Percentiles rank a stretch among this genome's conserved stretches.
Conservation (phyloP, 2,113 vertebrate species). For the Irena cyanogastra region DNA sequence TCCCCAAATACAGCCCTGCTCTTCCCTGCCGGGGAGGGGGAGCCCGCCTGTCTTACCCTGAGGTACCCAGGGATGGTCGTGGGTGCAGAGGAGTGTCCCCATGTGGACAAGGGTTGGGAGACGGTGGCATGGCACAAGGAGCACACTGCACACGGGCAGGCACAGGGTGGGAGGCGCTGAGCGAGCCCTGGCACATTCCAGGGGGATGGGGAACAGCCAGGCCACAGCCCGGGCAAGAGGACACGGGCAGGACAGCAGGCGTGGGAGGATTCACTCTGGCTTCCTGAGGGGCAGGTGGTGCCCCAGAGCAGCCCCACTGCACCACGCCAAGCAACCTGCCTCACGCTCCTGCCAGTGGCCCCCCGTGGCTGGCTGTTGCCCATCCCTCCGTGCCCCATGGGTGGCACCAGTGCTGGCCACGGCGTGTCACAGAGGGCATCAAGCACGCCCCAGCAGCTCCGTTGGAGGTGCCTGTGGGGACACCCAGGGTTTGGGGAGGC, state of each 20-base stretch:
- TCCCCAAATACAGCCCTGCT: not conserved
- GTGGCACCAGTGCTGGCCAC: fast-evolving
- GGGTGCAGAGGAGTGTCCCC: not conserved
- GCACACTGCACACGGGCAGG: fast-evolving
- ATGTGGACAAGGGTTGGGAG: not conserved
- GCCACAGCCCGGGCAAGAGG: not conserved
- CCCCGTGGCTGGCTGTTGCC: fast-evolving
- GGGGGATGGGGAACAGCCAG: fast-evolving
- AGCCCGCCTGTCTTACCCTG: fast-evolving
- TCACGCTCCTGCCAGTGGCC: fast-evolving
- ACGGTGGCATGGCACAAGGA: fast-evolving
- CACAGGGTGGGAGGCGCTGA: no score
- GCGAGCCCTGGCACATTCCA: fast-evolving
- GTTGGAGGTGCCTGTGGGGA: fast-evolving
- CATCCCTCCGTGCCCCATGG: fast-evolving
- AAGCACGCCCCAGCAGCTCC: fast-evolving
- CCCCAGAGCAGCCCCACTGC: not conserved
- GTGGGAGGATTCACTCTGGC: fast-evolving
- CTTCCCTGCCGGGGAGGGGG: not conserved
- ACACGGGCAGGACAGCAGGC: not conserved
- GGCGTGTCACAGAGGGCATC: fast-evolving
- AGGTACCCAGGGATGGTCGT: not conserved
- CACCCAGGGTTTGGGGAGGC: no score
- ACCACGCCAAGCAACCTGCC: fast-evolving
- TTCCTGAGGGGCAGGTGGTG: not conserved